Base-by-base conservation (phyloP, 2,113 vertebrate species). In the Aythya baeri region DNA sequence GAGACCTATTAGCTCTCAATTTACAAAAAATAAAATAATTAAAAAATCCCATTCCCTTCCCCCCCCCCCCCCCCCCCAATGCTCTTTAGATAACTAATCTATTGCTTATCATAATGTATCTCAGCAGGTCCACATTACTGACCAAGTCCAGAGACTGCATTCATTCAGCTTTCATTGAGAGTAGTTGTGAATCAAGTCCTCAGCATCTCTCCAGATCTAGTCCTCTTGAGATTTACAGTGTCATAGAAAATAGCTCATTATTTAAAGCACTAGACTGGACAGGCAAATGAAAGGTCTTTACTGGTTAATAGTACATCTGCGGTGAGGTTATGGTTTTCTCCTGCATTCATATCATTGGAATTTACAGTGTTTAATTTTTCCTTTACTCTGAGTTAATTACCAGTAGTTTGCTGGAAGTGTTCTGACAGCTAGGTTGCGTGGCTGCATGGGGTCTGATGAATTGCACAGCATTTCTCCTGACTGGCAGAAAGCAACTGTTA, bases 1-100 rank as follows among this genome's bases (percentile, higher is more conserved):
- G 31, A 83, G 5, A 5, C 15, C 54, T 44, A 6, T 17, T 63
- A 49, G 10, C 2, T 76, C 3, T n/a, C 0, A 0, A 8, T 59
- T 68, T 72, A 22, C 7, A 1, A 38, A 34, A 61, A 70, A 63
- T n/a, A 36, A 10, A 4, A 20, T 1, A 46, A 46, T 46, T 21
- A 21, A 46, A 46, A 10, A 46, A 46, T 46, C 46, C 20, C 44
- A 46, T 46, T 46, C 44, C 8, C 9, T 46, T 46, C 44, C 8
- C 9, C 46, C 9, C 18, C 12, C 1, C 0, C 5, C 2, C 6
- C 9, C 79, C 5, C 2, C 6, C 9, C 79, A 13, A 34, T 13
- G 14, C 59, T 5, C 13, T 84, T 81, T 46, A 57, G 50, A 44
- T 86, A 91, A 52, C 1, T 3, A 55, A 67, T 34, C 5, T 7